A percentile compares a stretch with the other conserved stretches of the same genome.
Evolutionary conservation across 2,797 vertebrate genomes (phyloP).

Genomic region (Columba guinea): DNA sequence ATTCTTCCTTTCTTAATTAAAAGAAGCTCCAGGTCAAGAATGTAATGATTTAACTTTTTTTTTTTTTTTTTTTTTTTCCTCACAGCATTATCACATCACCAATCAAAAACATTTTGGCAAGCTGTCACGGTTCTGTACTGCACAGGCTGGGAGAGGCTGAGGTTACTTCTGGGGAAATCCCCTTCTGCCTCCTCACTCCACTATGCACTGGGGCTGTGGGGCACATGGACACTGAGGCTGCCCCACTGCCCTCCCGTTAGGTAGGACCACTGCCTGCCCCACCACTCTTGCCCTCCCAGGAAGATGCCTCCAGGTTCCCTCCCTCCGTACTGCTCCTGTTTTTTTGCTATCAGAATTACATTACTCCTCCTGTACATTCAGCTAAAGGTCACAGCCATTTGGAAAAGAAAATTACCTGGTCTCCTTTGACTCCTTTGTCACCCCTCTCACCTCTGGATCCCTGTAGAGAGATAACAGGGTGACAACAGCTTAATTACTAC

Average conservation of each 20-base stretch:
- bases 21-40: fast-evolving
- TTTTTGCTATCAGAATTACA: neutral
- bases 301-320: neutral
- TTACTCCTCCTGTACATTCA: neutral
- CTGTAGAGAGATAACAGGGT: conserved; percentile 71
- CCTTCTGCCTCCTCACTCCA: fast-evolving
- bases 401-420: conserved; percentile 82
- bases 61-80: too few relatives aligned
- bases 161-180: neutral
- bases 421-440: conserved; percentile 89
- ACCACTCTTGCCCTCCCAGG: neutral
- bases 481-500: neutral
- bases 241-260: neutral
- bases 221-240: neutral
- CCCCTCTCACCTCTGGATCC: conserved; percentile 91
- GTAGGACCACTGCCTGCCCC: neutral
- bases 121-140: neutral
- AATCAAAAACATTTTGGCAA: neutral
- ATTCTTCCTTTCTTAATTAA: neutral
- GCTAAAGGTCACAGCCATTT: neutral
- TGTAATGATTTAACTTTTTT: neutral
- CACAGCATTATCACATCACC: fast-evolving
- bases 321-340: neutral
- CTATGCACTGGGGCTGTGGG: fast-evolving
- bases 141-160: neutral